Evolutionary conservation across 2,888 invertebrate species (phyloP).

Genomic region (Eupithecia dodoneata): DNA sequence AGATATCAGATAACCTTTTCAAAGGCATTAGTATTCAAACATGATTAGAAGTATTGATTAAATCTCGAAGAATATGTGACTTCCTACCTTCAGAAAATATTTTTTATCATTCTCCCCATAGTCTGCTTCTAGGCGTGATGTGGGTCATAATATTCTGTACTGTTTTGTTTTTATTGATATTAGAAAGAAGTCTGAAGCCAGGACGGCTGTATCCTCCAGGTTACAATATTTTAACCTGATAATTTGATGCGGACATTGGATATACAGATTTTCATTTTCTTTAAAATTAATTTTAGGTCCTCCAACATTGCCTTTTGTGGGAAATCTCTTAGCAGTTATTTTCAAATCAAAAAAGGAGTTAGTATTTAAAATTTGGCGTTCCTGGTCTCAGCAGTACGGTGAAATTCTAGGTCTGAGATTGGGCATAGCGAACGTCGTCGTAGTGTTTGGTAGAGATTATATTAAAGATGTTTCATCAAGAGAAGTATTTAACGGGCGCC

Average conservation of each 20-base stretch:
- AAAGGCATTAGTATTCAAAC: constrained; percentile 40
- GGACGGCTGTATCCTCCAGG: constrained; percentile 57
- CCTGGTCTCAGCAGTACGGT: constrained; percentile 85
- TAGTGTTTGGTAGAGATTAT: constrained; percentile 85
- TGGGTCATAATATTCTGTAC: constrained; percentile 47
- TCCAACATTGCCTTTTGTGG: constrained; percentile 63
- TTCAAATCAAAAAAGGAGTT: constrained; percentile 59
- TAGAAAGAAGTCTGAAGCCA: constrained; percentile 39
- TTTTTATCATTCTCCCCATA: constrained; percentile 29
- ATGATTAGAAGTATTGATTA: constrained; percentile 33
- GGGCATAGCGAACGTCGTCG: constrained; percentile 85
- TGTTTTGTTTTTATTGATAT: constrained; percentile 45
- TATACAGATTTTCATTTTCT: background rate
- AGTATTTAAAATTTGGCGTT: constrained; percentile 84
- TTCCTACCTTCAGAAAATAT: constrained; percentile 34
- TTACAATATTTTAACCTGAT: constrained; percentile 28
- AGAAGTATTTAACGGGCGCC: constrained; percentile 89
- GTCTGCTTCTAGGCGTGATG: constrained; percentile 46
- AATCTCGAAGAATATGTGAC: constrained; percentile 38
- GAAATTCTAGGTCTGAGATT: constrained; percentile 87
- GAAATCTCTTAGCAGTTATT: constrained; percentile 68
- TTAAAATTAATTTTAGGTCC: constrained; percentile 64
- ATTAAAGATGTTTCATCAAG: constrained; percentile 85
- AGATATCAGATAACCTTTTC: constrained; percentile 22
- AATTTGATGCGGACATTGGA: background rate